Evolutionary conservation across 2,888 invertebrate species (phyloP).

Genomic region (Apomyelois bistriatella): DNA sequence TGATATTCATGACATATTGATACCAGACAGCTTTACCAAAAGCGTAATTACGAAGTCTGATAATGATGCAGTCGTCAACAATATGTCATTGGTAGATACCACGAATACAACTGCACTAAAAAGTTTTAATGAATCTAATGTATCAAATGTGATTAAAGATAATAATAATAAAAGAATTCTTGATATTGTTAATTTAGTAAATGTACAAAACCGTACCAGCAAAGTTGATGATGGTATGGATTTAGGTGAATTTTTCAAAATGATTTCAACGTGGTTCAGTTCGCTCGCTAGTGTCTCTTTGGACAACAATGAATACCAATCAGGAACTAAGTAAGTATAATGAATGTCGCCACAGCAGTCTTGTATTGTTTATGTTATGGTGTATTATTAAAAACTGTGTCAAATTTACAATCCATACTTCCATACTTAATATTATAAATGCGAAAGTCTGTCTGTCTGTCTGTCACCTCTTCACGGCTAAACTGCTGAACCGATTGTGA

Average conservation of each 20-base stretch:
- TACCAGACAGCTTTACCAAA: no score
- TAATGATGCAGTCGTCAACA: no score
- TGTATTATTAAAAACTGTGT: no score
- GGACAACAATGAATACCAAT: conserved; percentile 18
- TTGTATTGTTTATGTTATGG: not conserved
- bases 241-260: conserved; percentile 38
- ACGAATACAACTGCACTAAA: not conserved
- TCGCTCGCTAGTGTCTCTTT: conserved; percentile 31
- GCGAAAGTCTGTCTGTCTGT: no score
- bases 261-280: conserved; percentile 46
- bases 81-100: not conserved
- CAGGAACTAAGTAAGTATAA: not conserved
- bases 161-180: not conserved
- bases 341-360: no score
- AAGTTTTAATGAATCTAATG: conserved; percentile 10
- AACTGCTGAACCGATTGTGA: no score
- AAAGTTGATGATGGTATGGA: conserved; percentile 13
- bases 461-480: no score
- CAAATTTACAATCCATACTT: no score
- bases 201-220: conserved; percentile 6
- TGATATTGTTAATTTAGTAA: not conserved
- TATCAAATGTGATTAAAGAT: not conserved
- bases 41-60: no score
- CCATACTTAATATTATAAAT: no score
- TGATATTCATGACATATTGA: no score